Base-by-base conservation (phyloP, 1,140 invertebrate species). In the Odontomachus brunneus region DNA sequence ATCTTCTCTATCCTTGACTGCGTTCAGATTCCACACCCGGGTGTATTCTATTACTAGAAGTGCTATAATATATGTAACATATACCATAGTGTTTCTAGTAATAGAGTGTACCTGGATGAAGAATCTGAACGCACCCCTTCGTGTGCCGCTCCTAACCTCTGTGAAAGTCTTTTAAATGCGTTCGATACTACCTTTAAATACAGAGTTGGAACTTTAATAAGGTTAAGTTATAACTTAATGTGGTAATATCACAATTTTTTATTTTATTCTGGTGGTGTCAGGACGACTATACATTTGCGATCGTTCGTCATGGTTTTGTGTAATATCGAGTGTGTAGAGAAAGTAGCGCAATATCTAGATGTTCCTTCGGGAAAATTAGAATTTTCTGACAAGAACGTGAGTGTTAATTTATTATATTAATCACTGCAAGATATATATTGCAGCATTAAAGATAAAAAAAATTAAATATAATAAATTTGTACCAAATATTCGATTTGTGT, bases 351-450 rank as follows among this genome's bases (percentile, higher is more conserved):
- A 72, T 94, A 92, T 78, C 80, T 94, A 2, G 89, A 92, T 15
- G 80, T 93, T 44, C 75, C 90, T 0, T 69, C 83, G 17, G 87
- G 86, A 38, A 92, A 91, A 44, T 59, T 91, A 19, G 78, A 92
- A 67, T 66, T 93, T 14, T 90, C 89, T 1, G 89, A 92, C 69
- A 94, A 92, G 72, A 91, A 91, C 67, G 93, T 94, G 84, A 88
- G 90, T 90, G 22, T 69, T 26, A 33, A 75, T 55, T 62, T 83
- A 5, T 74, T 82, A 59, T 71, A 73, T 73, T 84, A 3, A 29
- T 72, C 1, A 22, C 66, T 19, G 1, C 60, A 66, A 7, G 0
- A 57, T 19, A 11, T 33, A 62, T 24, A 11, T 24, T n/a, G 22
- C 38, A 11, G 14, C 38, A 66, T 62, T n/a, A 38, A 63, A 44